A percentile compares a stretch with the other conserved stretches of the same genome.
phyloP scores from a whole-genome alignment of 2,113 vertebrate species.

The Alligator mississippiensis region DNA sequence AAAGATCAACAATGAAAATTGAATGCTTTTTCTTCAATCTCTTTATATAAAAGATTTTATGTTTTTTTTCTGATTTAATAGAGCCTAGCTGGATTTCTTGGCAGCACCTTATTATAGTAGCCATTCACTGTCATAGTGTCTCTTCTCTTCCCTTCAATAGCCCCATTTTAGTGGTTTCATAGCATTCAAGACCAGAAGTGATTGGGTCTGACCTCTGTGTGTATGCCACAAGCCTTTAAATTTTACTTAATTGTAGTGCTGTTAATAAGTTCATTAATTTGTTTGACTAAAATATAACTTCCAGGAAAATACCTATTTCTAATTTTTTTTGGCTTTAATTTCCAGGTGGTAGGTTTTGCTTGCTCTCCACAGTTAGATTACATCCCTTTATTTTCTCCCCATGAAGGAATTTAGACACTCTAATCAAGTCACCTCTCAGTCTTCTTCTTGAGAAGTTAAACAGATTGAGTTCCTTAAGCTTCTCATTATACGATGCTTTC shows the following conservation, averaged over 20 bases:
- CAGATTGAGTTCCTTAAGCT: not conserved
- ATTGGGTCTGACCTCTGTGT: fast-evolving
- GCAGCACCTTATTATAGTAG: fast-evolving
- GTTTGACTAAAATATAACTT: fast-evolving
- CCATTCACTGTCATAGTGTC: fast-evolving
- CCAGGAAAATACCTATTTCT: not conserved
- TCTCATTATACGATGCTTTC: not conserved
- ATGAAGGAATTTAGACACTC: fast-evolving
- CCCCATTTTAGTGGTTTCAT: fast-evolving
- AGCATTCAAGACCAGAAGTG: fast-evolving
- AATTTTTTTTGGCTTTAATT: not conserved
- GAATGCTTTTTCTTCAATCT: no score
- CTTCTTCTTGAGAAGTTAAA: not conserved
- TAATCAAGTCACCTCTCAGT: not conserved
- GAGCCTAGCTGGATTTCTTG: not conserved
- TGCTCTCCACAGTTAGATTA: not conserved
- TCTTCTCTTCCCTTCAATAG: fast-evolving
- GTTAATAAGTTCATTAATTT: not conserved
- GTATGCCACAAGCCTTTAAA: fast-evolving
- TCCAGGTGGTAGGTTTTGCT: not conserved
- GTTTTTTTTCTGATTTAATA: fast-evolving
- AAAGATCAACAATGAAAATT: no score
- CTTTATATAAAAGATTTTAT: fast-evolving
- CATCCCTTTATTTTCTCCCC: not conserved
- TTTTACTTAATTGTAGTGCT: fast-evolving